phyloP scores from a whole-genome alignment of 2,113 vertebrate species.

The Trichomycterus rosablanca region DNA sequence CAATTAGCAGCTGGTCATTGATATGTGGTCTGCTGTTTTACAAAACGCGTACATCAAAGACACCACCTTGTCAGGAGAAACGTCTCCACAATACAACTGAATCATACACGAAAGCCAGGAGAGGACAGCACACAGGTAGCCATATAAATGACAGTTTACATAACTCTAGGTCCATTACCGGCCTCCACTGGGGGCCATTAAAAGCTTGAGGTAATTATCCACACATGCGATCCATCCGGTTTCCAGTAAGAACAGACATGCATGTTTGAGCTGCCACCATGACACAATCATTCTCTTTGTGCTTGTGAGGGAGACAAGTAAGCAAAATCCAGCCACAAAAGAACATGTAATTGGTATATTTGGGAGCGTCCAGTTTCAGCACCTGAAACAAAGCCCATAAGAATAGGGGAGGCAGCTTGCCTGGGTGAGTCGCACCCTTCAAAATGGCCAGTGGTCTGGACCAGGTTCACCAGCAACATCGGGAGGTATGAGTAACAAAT shows the following conservation, averaged over 20 bases:
- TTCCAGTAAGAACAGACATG: constrained; percentile 62
- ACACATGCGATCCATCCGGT: constrained; percentile 48
- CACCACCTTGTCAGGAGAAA: constrained; percentile 1
- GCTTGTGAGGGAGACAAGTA: constrained; percentile 50
- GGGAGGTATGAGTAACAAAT: constrained; percentile 95
- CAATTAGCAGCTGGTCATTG: constrained; percentile 3
- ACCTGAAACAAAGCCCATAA: constrained; percentile 82
- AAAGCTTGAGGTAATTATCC: constrained; percentile 45
- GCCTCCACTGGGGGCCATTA: constrained; percentile 56
- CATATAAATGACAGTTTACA: constrained; percentile 44
- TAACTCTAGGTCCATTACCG: constrained; percentile 38
- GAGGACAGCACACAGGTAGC: neutral
- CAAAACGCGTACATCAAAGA: constrained; percentile 3
- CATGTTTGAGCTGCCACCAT: constrained; percentile 55
- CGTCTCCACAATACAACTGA: neutral
- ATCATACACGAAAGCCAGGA: constrained; percentile 13
- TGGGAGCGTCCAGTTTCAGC: constrained; percentile 79
- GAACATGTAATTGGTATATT: constrained; percentile 97
- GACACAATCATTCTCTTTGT: constrained; percentile 76
- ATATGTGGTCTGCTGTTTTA: constrained; percentile 18
- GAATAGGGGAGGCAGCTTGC: constrained; percentile 67
- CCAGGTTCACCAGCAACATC: constrained; percentile 83
- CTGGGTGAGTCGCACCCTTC: constrained; percentile 58
- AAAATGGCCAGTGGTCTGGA: constrained; percentile 63
- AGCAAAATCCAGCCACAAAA: constrained; percentile 76